Conservation (phyloP, 2,797 vertebrate genomes). For the Xenops minutus region DNA sequence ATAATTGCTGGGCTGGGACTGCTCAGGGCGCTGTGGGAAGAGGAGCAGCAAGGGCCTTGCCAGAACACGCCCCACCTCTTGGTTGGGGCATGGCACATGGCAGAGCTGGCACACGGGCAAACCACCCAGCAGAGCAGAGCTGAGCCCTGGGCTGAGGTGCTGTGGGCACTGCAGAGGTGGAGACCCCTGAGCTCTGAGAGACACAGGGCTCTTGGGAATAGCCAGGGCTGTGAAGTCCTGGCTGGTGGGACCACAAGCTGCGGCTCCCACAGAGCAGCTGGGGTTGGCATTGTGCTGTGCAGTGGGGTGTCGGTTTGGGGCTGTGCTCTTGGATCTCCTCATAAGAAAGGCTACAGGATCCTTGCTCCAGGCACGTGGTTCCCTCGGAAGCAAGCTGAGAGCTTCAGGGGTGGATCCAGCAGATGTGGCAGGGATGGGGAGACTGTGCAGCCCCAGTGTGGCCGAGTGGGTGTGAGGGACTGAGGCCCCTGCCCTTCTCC, state of each 20-base stretch:
- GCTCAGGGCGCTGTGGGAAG: not conserved
- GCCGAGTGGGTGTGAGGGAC: rapidly evolving
- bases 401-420: not conserved
- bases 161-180: rapidly evolving
- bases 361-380: not conserved
- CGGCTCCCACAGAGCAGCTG: rapidly evolving
- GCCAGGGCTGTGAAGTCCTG: not conserved
- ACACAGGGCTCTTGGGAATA: not conserved
- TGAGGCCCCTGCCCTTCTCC: rapidly evolving
- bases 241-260: rapidly evolving
- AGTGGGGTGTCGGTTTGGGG: rapidly evolving
- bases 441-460: rapidly evolving
- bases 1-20: not conserved
- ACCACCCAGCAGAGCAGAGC: not conserved
- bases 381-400: not conserved
- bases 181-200: not conserved
- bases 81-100: not conserved
- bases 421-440: rapidly evolving
- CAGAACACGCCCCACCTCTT: not conserved
- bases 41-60: not conserved
- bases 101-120: not conserved
- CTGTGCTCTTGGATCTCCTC: not conserved
- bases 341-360: rapidly evolving
- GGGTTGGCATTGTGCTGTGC: rapidly evolving
- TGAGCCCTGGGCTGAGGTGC: not conserved